These are phyloP conservation scores for Gymnocephalus cernua DNA, from an alignment of 2,113 vertebrate genomes.

Conservation along the genomic window DNA sequence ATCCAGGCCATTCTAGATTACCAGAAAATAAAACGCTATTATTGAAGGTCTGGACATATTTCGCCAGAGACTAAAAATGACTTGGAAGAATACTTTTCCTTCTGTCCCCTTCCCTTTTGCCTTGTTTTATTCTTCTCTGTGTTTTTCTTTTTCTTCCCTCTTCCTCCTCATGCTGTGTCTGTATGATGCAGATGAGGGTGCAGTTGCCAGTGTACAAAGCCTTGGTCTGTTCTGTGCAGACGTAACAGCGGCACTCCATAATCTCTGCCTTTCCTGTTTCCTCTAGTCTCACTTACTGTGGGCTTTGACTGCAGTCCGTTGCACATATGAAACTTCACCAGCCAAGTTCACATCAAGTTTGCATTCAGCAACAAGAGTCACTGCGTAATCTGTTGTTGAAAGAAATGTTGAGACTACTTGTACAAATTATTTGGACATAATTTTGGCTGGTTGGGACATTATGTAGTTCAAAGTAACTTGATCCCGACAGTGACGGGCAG, in stretches of 20 bases:
- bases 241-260: constrained; percentile 56
- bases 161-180: constrained; percentile 21
- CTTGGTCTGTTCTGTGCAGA: constrained; percentile 64
- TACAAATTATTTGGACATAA: not conserved
- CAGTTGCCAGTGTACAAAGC: constrained; percentile 65
- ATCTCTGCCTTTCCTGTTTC: constrained; percentile 67
- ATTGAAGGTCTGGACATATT: constrained; percentile 56
- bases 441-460: not conserved
- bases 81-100: constrained; percentile 65
- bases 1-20: constrained; percentile 63
- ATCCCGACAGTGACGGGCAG: not conserved
- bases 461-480: constrained; percentile 6
- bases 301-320: constrained; percentile 51
- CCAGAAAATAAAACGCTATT: constrained; percentile 71
- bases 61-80: constrained; percentile 72
- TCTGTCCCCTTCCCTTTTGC: constrained; percentile 36
- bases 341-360: constrained; percentile 7
- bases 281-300: constrained; percentile 51
- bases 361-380: not conserved
- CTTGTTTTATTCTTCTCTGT: constrained; percentile 7
- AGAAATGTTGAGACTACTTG: constrained; percentile 6
- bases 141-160: not conserved
- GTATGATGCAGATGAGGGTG: constrained; percentile 47
- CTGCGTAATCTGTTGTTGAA: constrained; percentile 27
- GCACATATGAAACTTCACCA: constrained; percentile 29